Base-by-base conservation (phyloP, 2,113 vertebrate species). In the Crocuta crocuta region DNA sequence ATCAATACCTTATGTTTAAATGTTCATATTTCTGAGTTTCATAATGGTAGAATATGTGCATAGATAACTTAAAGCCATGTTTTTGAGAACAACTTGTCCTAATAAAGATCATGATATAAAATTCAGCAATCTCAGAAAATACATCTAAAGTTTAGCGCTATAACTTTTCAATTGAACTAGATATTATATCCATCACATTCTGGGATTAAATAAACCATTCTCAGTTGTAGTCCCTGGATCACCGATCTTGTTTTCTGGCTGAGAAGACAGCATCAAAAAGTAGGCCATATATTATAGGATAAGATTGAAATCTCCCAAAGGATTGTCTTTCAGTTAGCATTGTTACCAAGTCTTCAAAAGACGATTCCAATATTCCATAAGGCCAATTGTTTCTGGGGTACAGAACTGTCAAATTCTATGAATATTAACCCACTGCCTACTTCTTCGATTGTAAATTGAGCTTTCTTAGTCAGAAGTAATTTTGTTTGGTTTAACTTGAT, bases 401-500 rank as follows among this genome's bases (percentile, higher is more conserved):
- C 3, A 73, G 53, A 35, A 31, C 10, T 13, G 90, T 53, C 0
- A 4, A 92, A 87, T 84, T 16, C 35, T 55, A 55, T 35, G 48
- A 45, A 88, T 10, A 23, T 79, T 12, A 43, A 35, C n/a, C 15
- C 79, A 68, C 28, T 87, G 71, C 48, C 53, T 80, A 61, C 55
- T 93, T 92, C 48, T 90, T 92, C 70, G 28, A 50, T 16, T 71
- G 19, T 80, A 48, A 87, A 61, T 13, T 28, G 76, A 74, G 21
- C 28, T 89, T 97, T 97, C 63, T 90, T 94, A 65, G 21, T 74
- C 31, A 90, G 76, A 90, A 89, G 80, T 95, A 45, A 92, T 92
- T 91, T 74, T 96, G 35, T 92, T 97, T 84, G 83, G 65, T 66
- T 96, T 97, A 96, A 85, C 58, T 80, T 91, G 35, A 70, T 48